phyloP scores from a whole-genome alignment of 2,113 vertebrate species.

The Procavia capensis region DNA sequence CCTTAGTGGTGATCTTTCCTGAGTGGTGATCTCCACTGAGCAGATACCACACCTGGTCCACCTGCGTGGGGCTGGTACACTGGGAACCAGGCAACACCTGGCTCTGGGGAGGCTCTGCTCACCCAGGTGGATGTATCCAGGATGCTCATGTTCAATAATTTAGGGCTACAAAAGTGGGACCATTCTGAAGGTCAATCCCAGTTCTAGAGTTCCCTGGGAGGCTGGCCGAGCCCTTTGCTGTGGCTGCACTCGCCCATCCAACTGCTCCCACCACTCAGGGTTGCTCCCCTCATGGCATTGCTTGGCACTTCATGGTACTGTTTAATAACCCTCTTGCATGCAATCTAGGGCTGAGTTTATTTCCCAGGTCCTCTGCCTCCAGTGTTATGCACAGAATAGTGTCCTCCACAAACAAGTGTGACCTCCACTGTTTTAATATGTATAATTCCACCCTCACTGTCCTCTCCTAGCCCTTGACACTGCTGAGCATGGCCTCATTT shows the following conservation, averaged over 20 bases:
- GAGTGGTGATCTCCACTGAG: fast-evolving
- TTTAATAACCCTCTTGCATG: not conserved
- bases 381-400: not conserved
- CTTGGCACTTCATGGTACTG: too few species aligned
- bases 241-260: not conserved
- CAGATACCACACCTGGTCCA: not conserved
- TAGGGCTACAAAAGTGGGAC: fast-evolving
- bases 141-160: too few species aligned
- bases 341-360: not conserved
- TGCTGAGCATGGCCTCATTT: not conserved
- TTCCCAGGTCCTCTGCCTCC: not conserved
- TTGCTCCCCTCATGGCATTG: not conserved
- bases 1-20: fast-evolving
- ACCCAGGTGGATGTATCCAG: fast-evolving
- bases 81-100: not conserved
- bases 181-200: too few species aligned
- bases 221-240: too few species aligned
- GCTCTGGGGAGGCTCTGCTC: not conserved
- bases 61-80: fast-evolving
- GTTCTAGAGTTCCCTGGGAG: not conserved
- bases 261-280: not conserved
- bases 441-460: too few species aligned
- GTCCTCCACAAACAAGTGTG: not conserved
- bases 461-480: not conserved
- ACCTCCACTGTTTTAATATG: too few species aligned